Evolutionary conservation across 1,140 invertebrate species (phyloP).

Genomic region (Sycophila sp.): DNA sequence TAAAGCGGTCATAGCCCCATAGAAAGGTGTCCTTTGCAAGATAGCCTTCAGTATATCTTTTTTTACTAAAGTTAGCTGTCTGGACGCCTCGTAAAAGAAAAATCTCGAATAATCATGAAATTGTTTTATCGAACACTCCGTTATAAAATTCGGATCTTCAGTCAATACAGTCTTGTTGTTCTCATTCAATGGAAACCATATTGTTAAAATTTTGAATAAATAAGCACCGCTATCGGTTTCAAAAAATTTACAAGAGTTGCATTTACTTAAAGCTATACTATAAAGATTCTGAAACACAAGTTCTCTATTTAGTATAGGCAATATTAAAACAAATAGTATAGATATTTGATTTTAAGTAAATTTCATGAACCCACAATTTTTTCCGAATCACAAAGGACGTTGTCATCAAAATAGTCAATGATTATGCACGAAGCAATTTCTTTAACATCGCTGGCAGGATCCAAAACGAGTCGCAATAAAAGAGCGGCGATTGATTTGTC

Average conservation of each 20-base stretch:
- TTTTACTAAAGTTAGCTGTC: constrained; percentile 55
- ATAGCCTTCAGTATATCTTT: constrained; percentile 60
- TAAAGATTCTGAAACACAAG: constrained; percentile 49
- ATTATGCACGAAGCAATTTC: constrained; percentile 60
- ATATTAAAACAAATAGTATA: background rate
- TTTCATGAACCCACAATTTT: constrained; percentile 45
- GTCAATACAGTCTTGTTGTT: background rate
- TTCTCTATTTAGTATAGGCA: background rate
- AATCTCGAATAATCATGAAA: constrained; percentile 34
- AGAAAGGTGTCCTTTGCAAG: constrained; percentile 53
- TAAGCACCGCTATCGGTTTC: constrained; percentile 67
- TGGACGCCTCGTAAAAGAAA: constrained; percentile 48
- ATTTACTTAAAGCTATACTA: constrained; percentile 55
- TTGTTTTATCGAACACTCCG: background rate
- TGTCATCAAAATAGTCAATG: constrained; percentile 54
- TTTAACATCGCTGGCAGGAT: constrained; percentile 65
- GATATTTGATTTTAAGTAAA: too few species aligned
- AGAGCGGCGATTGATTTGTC: constrained; percentile 46
- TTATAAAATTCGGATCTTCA: background rate
- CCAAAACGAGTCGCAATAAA: constrained; percentile 57
- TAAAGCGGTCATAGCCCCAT: constrained; percentile 57
- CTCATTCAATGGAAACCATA: constrained; percentile 42
- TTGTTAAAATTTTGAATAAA: constrained; percentile 58
- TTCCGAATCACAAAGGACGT: constrained; percentile 42
- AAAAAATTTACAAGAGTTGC: constrained; percentile 67